Base-by-base conservation (phyloP, 2,888 invertebrate species). In the Eumacrocentrus americanus region DNA sequence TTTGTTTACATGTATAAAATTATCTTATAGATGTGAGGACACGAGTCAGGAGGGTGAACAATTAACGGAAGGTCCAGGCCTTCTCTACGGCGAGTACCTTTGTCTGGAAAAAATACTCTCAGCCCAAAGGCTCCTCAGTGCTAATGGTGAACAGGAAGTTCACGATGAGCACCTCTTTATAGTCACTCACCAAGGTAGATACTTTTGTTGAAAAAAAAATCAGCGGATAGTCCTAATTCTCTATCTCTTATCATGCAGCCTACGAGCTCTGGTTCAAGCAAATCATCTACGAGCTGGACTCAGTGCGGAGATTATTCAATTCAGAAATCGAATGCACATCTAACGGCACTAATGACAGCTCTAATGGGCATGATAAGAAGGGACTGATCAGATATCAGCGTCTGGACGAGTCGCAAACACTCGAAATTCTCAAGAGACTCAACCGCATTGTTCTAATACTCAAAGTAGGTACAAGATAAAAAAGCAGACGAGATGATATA, bases 251-350 rank as follows among this genome's bases (percentile, higher is more conserved):
- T 20, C 14, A 14, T 12, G 48, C 82, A 95, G 95, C 97, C 0
- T 98, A 98, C 83, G 99, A 99, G 82, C 84, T 99, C 3, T 99
- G 98, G 99, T 99, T 99, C 84, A 99, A 99, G 81, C 98, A 99
- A 84, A 96, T 99, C 51, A 91, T 99, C 64, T 97, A 89, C 81
- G 99, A 99, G 75, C 84, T 99, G 75, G 98, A 99, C 79, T 97
- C 96, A 0, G 91, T 99, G 23, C 84, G 96, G 40, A 83, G 86
- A 2, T 85, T 96, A 56, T 90, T 99, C 74, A 87, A 87, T 66
- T 52, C 64, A 42, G 69, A 53, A 61, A 67, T 46, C 22, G 66
- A 66, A 57, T 60, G 60, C 54, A 63, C 66, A 61, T 67, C 69
- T 14, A 63, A 67, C 18, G 56, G 64, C 42, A 70, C 70, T 47